Evolutionary conservation across 2,113 vertebrate species (phyloP), one percentile per base, ranked within the genome.

Genomic region (Daphoenositta chrysoptera): DNA sequence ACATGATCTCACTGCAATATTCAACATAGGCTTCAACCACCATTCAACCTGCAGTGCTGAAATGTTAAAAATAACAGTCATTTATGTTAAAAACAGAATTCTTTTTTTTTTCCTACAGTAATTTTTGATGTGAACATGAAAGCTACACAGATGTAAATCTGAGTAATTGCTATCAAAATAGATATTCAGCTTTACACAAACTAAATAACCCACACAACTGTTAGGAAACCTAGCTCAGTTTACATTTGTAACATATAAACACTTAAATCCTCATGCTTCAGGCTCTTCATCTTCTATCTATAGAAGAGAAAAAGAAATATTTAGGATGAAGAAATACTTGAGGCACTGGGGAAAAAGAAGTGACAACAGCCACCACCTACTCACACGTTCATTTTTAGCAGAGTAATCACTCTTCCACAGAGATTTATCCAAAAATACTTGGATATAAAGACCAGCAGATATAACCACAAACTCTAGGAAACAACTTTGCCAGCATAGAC

Each of bases 81-180:
- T 68, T 90, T 73, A 47, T 24, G 13, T n/a, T 51, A 88, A 92
- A 85, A 64, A 27, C 26, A 64, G 21, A 76, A 26, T 44, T 53
- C 4, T 61, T 63, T 85, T 80, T 54, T 91, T 91, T 83, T 66
- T 50, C 48, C 68, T 83, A 22, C 27, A 83, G 57, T 35, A 85
- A 78, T 78, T 89, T 83, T 33, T 75, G 68, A 73, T 77, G n/a
- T 70, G 35, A 95, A 94, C 57, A 95, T 53, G 30, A 91, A 94
- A 83, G 50, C 54, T 76, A 88, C 44, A 75, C 19, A 87, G 70
- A 96, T 70, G 45, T 51, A 86, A 90, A 40, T 48, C 35, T 37
- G 48, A 95, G 35, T 71, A 86, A 88, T 28, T 87, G 28, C 58
- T 56, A 78, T 18, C 0, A 1, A 95, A 91, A 95, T 3, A 87